Evolutionary conservation across 2,113 vertebrate genomes (phyloP), one percentile per base, ranked within the genome.

Genomic region (Acrocephalus kingi): DNA sequence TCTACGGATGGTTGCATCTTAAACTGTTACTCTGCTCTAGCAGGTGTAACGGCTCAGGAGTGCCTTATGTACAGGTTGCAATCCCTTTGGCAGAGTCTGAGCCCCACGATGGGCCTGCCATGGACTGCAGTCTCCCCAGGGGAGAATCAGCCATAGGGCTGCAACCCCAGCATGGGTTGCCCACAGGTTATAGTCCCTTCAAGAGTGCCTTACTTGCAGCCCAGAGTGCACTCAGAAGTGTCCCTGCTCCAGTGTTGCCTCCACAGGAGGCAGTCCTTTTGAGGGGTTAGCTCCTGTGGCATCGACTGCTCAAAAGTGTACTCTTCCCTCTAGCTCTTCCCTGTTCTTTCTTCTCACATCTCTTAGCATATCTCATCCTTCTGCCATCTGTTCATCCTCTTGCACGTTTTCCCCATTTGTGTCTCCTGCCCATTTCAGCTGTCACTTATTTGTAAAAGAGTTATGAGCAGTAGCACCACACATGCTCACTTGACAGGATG

Each of bases 271-370:
- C 24, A 80, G 9, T 15, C 35, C 33, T 33, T 64, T 62, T 48
- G 20, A 46, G 5, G 7, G 10, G 20, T 0, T 12, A 72, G 39
- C 18, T 66, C 14, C 37, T n/a, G 14, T 8, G 7, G 16, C 39
- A 68, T 0, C 0, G 0, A 15, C 39, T 31, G 13, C 23, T 16
- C 4, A 6, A 10, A 14, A 46, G 16, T 0, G 1, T 12, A 18
- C 13, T 30, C 28, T 52, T 72, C 15, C 25, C 17, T 71, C 46
- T 24, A 25, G 6, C 31, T 35, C 11, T 33, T 54, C 9, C 30
- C 35, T 68, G 3, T 17, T 75, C 39, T 69, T 17, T 41, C 21
- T 58, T 78, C 18, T 54, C 19, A 7, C 7, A 10, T 14, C 15
- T 46, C 48, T 39, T 55, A 14, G 2, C 3, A 3, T 31, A 51